Percentiles rank a stretch among this genome's conserved stretches.
Conservation (phyloP, 2,797 vertebrate genomes). For the Toxotes lorentzi region DNA sequence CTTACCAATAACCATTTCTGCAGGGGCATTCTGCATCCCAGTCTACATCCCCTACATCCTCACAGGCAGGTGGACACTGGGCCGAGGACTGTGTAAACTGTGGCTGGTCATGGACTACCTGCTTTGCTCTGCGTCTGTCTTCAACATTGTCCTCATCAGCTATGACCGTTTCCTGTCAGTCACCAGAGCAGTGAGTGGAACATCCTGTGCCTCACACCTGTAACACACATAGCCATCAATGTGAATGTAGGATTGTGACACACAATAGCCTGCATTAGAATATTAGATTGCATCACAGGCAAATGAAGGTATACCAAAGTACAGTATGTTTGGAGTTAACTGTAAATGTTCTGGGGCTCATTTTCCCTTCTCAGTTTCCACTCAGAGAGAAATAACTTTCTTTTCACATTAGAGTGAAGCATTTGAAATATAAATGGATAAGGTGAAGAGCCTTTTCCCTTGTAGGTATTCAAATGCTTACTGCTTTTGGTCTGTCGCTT, state of each 20-base stretch:
- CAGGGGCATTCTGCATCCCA: conserved; percentile 91
- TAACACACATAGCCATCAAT: neutral
- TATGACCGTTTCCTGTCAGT: conserved; percentile 92
- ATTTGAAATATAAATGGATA: neutral
- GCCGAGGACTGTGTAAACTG: conserved; percentile 86
- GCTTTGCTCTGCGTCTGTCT: conserved; percentile 91
- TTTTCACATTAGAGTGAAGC: neutral
- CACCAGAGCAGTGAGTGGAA: conserved; percentile 89
- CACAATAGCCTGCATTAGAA: neutral
- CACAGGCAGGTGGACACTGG: conserved; percentile 86
- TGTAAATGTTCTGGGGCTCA: neutral
- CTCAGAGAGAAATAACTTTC: neutral
- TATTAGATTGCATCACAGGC: neutral
- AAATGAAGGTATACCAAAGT: neutral
- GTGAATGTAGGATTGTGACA: conserved; percentile 4
- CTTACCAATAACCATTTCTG: conserved; percentile 15
- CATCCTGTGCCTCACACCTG: conserved; percentile 7
- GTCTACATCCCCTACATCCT: conserved; percentile 90
- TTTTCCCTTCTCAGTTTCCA: neutral
- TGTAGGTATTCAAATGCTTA: neutral
- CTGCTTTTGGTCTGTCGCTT: conserved; percentile 36
- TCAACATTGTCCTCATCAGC: conserved; percentile 94
- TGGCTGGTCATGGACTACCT: conserved; percentile 92
- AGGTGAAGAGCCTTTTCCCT: neutral
- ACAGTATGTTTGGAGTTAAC: neutral